Evolutionary conservation across 2,113 vertebrate species (phyloP).

Genomic region (Peromyscus leucopus): DNA sequence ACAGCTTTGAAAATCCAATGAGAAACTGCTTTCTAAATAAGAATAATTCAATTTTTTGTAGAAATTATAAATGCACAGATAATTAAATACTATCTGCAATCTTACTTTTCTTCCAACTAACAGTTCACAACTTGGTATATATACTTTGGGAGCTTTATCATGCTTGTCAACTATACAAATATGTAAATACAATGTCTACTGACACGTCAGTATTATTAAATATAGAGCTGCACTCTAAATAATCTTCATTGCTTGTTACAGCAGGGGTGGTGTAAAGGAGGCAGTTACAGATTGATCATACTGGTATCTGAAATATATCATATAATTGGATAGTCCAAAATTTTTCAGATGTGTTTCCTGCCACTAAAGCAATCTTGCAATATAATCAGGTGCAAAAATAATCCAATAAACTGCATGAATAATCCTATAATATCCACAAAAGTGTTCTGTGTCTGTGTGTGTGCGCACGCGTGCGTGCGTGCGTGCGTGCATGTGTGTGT

Average conservation of each 20-base stretch:
- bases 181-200: background rate
- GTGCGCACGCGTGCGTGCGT: background rate
- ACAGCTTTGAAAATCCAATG: background rate
- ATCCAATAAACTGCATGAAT: background rate
- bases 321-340: background rate
- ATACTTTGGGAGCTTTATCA: background rate
- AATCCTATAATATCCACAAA: background rate
- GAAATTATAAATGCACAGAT: background rate
- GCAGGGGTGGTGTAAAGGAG: background rate
- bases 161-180: background rate
- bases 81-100: background rate
- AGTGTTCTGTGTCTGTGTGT: background rate
- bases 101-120: background rate
- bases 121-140: background rate
- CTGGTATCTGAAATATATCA: background rate
- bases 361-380: background rate
- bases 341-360: background rate
- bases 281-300: background rate
- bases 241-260: background rate
- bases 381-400: background rate
- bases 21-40: slow-evolving; percentile 2
- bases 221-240: background rate
- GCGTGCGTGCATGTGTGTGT: background rate
- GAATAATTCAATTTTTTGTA: background rate
- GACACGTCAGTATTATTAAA: background rate